Conservation (phyloP, 2,888 invertebrate species). For the Loripinus fragilis region DNA sequence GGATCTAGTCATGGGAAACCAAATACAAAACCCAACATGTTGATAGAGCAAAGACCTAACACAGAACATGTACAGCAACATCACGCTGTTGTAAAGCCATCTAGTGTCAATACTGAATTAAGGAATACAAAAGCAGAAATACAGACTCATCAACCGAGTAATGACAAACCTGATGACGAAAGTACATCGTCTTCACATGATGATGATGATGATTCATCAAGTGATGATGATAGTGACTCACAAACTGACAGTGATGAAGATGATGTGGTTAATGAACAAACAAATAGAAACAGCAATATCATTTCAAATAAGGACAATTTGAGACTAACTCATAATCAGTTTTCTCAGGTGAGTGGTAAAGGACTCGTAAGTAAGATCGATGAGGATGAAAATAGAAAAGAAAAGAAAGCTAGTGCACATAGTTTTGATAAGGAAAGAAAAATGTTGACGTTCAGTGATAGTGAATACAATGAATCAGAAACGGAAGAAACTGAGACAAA, state of each 20-base stretch:
- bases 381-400: neutral
- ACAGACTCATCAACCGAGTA: conserved; percentile 31
- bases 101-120: neutral
- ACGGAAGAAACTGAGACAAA: conserved; percentile 30
- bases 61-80: conserved; percentile 2
- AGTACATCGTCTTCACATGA: conserved; percentile 23
- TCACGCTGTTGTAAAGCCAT: conserved; percentile 3
- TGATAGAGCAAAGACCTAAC: neutral
- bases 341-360: neutral
- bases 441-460: conserved; percentile 20
- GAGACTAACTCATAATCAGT: conserved; percentile 1
- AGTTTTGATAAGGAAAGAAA: conserved; percentile 12
- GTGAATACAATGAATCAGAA: conserved; percentile 21
- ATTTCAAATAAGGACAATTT: neutral
- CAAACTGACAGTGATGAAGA: conserved; percentile 14
- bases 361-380: neutral
- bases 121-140: neutral
- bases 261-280: neutral
- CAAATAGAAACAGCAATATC: neutral
- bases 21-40: neutral
- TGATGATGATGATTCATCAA: conserved; percentile 30
- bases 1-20: neutral
- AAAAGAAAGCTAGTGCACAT: neutral
- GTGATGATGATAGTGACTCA: conserved; percentile 35
- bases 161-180: conserved; percentile 33